Conservation (phyloP, 1,140 invertebrate species). For the Drosophila willistoni region DNA sequence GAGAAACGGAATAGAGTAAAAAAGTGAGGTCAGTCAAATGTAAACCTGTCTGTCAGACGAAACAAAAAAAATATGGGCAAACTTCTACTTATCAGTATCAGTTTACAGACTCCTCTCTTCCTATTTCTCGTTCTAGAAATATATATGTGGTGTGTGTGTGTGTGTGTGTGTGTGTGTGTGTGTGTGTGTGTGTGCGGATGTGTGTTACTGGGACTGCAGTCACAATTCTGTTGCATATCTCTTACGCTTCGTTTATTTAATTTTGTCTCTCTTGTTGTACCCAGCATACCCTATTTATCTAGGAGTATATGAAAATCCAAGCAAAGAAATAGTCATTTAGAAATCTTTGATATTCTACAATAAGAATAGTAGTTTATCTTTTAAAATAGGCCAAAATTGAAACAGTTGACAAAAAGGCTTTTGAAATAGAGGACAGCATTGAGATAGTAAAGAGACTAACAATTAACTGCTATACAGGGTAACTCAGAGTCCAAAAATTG, state of each 20-base stretch:
- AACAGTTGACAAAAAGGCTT: no score
- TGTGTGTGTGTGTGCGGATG: slow-evolving; percentile 27
- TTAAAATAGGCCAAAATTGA: no score
- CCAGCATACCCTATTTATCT: slow-evolving; percentile 16
- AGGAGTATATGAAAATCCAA: not conserved
- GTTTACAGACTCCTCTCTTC: not conserved
- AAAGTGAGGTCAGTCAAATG: slow-evolving; percentile 38
- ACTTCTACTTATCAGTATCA: slow-evolving; percentile 15
- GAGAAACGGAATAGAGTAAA: slow-evolving; percentile 16
- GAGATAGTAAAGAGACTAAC: no score
- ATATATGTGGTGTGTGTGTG: slow-evolving; percentile 14
- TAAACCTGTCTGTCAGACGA: slow-evolving; percentile 47
- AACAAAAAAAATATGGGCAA: slow-evolving; percentile 19
- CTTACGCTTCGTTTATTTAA: slow-evolving; percentile 80
- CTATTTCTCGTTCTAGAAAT: not conserved
- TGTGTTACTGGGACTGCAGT: slow-evolving; percentile 45
- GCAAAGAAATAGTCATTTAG: no score
- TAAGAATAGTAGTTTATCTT: no score
- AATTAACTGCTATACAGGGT: not conserved
- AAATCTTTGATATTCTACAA: no score
- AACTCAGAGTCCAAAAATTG: not conserved
- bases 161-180: slow-evolving; percentile 38
- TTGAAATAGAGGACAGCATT: no score
- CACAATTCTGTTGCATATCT: slow-evolving; percentile 56
- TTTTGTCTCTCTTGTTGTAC: slow-evolving; percentile 56